Evolutionary conservation across 2,113 vertebrate species (phyloP).

Genomic region (Zapornia atra): DNA sequence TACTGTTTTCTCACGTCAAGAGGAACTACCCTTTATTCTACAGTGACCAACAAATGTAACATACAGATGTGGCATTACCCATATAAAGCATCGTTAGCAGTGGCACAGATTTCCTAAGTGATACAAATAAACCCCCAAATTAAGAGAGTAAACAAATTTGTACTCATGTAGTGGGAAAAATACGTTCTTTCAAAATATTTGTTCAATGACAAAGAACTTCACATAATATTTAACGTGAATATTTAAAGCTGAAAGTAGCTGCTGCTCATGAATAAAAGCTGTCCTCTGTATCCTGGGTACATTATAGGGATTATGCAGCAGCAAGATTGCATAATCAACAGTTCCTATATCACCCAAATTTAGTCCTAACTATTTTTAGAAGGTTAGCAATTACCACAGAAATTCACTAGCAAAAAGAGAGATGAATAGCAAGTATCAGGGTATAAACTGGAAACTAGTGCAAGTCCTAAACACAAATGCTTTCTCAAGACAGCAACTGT

Average conservation of each 20-base stretch:
- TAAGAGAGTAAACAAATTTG: neutral
- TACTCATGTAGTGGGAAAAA: neutral
- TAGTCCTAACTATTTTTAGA: conserved; percentile 10
- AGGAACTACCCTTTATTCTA: neutral
- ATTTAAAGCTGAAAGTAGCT: neutral
- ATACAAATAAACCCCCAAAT: neutral
- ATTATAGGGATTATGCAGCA: neutral
- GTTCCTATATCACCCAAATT: neutral
- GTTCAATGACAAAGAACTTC: neutral
- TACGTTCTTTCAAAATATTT: neutral
- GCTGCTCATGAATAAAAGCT: neutral
- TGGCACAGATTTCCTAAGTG: neutral
- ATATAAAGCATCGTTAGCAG: neutral
- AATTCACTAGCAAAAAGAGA: neutral
- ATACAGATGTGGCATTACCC: neutral
- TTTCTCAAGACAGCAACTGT: neutral
- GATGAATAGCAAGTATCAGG: neutral
- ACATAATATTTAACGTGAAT: neutral
- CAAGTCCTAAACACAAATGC: neutral
- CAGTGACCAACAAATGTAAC: neutral
- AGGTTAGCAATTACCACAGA: neutral
- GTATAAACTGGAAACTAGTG: neutral
- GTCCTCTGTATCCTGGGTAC: neutral
- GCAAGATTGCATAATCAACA: neutral
- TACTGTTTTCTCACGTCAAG: neutral